Evolutionary conservation across 2,113 vertebrate species (phyloP), one percentile per base, ranked within the genome.

Genomic region (Ceyx margarethae): DNA sequence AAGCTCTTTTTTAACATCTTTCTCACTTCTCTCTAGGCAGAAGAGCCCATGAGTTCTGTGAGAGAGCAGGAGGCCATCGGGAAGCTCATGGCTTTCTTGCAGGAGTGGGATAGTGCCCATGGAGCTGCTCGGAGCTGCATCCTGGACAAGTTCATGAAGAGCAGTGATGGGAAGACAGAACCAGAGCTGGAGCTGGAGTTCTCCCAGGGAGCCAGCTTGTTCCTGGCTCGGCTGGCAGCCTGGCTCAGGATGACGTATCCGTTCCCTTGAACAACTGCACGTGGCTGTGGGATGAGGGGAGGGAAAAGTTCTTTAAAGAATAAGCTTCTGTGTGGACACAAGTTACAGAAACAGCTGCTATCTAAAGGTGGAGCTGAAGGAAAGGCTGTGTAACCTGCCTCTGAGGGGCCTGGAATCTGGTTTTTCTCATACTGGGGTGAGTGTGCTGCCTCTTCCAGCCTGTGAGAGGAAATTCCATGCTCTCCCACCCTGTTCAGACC

Each of bases 221-320:
- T 99, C 87, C 96, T 99, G 90, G 96, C 97, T 56, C 97, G 98
- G 48, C 74, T 98, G 67, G 98, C 96, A n/a, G 97, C 97, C 19
- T 98, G 98, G 97, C 97, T 98, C 46, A 98, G 98, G 90, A 96
- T 99, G 87, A 97, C 88, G 97, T 98, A 98, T 99, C 98, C 96
- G 94, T 96, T 89, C 90, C 45, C 57, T 82, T 58, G 62, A 75
- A 28, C 37, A 81, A 51, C 33, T 42, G 28, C 48, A 77, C 11
- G 31, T 60, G 57, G 56, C 6, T 2, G 35, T 50, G 66, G 74
- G 57, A 60, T n/a, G 74, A 85, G 48, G 81, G 22, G n/a, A 69
- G 35, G 46, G 45, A 13, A 42, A 90, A 73, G 46, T 50, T 84
- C 73, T 84, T 54, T 61, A 28, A 75, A 74, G 42, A 84, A 45